phyloP scores from a whole-genome alignment of 2,113 vertebrate genomes.

The Felis chaus region DNA sequence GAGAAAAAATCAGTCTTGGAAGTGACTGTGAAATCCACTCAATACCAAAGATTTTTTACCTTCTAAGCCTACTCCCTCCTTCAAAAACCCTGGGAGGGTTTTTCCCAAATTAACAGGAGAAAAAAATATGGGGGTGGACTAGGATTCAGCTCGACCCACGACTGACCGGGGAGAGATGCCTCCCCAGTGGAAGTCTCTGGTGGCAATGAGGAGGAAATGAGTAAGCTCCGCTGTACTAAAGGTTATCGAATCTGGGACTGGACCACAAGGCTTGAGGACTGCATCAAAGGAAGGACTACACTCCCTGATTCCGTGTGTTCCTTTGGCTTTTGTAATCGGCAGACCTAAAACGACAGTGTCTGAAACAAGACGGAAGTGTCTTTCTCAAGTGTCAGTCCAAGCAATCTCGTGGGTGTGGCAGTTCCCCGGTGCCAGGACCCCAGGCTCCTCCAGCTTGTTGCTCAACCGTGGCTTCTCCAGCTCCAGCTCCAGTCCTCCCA shows the following conservation, averaged over 20 bases:
- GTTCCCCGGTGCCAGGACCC: neutral
- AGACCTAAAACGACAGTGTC: neutral
- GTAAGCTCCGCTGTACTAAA: neutral
- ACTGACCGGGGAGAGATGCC: neutral
- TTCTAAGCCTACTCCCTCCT: neutral
- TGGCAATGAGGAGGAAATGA: neutral
- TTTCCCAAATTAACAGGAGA: neutral
- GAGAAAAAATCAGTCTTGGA: neutral
- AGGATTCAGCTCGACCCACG: neutral
- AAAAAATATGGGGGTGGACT: neutral
- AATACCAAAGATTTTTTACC: neutral
- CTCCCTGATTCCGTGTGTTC: no score
- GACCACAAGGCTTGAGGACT: neutral
- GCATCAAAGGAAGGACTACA: neutral
- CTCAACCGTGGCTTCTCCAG: accelerated
- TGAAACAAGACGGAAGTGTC: neutral
- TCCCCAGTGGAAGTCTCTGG: neutral
- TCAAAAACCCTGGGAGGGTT: neutral
- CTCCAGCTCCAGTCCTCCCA: neutral
- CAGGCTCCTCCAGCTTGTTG: neutral
- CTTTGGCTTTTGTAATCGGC: neutral
- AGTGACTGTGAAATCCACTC: neutral
- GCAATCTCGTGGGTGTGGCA: neutral
- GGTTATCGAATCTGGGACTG: neutral
- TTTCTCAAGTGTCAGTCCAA: neutral